Evolutionary conservation across 2,888 invertebrate species (phyloP), one percentile per base, ranked within the genome.

Genomic region (Sthenelais limicola): DNA sequence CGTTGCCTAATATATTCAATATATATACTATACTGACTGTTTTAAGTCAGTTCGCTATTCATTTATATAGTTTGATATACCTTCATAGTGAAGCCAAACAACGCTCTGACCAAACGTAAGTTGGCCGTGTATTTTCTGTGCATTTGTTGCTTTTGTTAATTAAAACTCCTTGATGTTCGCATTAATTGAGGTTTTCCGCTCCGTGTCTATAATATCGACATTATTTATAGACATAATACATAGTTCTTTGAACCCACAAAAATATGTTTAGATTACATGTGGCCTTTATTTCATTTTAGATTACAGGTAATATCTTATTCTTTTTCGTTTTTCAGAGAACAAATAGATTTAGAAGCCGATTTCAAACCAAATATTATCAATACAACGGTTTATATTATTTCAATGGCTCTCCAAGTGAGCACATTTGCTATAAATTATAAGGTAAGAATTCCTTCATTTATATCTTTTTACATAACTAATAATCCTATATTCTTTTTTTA

Each of bases 361-460:
- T 99, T 98, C 88, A 92, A 94, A 81, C 96, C 98, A 5, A 97
- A 94, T 86, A 91, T 99, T 74, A 91, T 99, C 48, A 99, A 99
- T 88, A 97, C 97, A 83, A 97, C 98, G 0, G 98, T 99, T 18
- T 99, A 99, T 87, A 94, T 99, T 74, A 97, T 99, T 83, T 97
- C 98, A 0, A 94, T 98, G 92, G 93, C 97, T 21, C 90, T 99
- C 76, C 99, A 99, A 90, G 93, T 99, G 79, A 95, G 97, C 0
- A 99, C 99, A 15, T 99, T 99, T 89, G 98, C 97, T 73, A 96
- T 99, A 74, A 99, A 99, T 89, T 99, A 99, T 87, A 93, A 97
- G 91, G 98, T 98, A 89, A 88, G 88, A 82, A n/a, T 18, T 54
- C 12, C 15, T 54, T 52, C 24, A 21, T 28, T 15, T 30, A 52